Evolutionary conservation across 1,140 invertebrate species (phyloP), one percentile per base, ranked within the genome.

Genomic region (Thalassaphorura encarpata): DNA sequence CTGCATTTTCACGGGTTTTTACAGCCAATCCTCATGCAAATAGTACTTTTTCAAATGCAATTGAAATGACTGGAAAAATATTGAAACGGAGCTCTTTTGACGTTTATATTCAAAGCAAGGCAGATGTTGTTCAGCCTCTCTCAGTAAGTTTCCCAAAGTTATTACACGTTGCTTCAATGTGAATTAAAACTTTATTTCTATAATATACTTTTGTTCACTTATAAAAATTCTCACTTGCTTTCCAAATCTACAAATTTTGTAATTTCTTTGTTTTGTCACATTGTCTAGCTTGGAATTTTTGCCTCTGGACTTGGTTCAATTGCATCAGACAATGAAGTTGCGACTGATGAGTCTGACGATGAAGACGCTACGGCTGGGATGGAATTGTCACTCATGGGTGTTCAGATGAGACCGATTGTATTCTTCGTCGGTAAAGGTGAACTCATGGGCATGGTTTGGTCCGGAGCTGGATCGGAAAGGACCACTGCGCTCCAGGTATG

Each of bases 391-490:
- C 73, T 93, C 1, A 71, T 89, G 43, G 87, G 83, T 18, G 81
- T 86, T 0, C 78, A 87, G 54, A 70, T 92, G 11, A 72, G 88
- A 46, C 89, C 89, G 0, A 84, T 90, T 58, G 76, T 85, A 16
- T 92, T 94, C 66, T 94, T 94, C 70, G 78, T 75, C 2, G 86
- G 88, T 0, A 84, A 89, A 66, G 78, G 82, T 0, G 87, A 91
- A 67, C 72, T 94, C 0, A 91, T 93, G 88, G 80, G 87, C 0
- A 87, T 90, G 62, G 83, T 92, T 3, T 93, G 88, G 87, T 83
- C 83, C 0, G 85, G 86, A 0, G 85, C 82, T 3, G 87, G 80
- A 2, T 87, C 84, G 0, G 85, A 90, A 47, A 77, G 82, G 41
- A 89, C 87, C 0, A 80, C 87, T 0, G 89, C 87, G 5, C 82